Conservation (phyloP, 2,113 vertebrate species). For the Chunga burmeisteri region DNA sequence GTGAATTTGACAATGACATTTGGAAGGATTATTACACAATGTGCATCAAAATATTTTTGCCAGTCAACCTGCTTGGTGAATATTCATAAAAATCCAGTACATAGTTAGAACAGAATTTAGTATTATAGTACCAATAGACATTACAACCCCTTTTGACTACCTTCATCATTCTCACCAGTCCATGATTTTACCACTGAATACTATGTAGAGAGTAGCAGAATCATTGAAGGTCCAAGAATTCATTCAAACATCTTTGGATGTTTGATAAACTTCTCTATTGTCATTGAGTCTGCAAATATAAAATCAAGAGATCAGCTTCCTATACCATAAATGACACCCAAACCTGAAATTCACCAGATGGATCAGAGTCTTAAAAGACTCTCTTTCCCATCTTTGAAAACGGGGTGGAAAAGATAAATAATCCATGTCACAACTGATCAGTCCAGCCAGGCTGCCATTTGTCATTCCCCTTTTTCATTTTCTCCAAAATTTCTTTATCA, state of each 20-base stretch:
- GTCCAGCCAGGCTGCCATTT: background rate
- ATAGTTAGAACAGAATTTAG: background rate
- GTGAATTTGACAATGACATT: background rate
- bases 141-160: background rate
- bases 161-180: background rate
- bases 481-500: background rate
- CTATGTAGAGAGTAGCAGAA: background rate
- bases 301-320: background rate
- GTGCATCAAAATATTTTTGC: background rate
- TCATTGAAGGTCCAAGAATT: background rate
- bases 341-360: background rate
- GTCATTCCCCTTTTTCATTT: background rate
- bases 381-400: background rate
- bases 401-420: background rate
- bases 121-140: background rate
- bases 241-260: background rate
- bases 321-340: background rate
- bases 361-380: background rate
- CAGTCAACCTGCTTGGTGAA: background rate
- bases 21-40: background rate
- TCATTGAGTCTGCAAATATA: background rate
- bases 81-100: background rate
- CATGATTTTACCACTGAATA: background rate
- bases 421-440: background rate
- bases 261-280: background rate